Evolutionary conservation across 2,113 vertebrate genomes (phyloP), one percentile per base, ranked within the genome.

Genomic region (Pandion haliaetus): DNA sequence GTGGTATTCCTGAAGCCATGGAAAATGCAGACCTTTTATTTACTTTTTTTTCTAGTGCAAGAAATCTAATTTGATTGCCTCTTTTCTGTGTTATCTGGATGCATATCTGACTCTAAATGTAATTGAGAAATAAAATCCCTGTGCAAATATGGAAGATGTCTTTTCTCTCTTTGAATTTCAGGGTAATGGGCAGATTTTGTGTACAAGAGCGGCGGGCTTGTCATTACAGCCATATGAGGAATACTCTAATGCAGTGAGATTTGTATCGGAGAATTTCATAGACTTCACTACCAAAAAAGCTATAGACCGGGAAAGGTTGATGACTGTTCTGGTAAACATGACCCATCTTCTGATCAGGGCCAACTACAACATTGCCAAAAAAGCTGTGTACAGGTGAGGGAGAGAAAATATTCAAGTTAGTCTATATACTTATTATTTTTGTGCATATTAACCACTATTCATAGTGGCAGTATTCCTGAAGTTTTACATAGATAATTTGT

Each of bases 281-380:
- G 98, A 99, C 47, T 95, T 98, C 47, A 96, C 88, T 70, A 98
- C 97, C 18, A 98, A 98, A 44, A 95, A 71, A 42, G 96, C 82
- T 8, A 95, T 98, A 20, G 98, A 99, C 79, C 98, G 98, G 0
- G 99, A 99, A 44, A 98, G 98, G 73, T 63, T 99, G 42, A 98
- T 99, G 98, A 98, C 97, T 1, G 98, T 99, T 58, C 97, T 99
- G 3, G 98, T 98, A 19, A 98, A 99, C 1, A n/a, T 99, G 72
- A 98, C 98, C 1, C 98, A 97, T 47, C 97, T 99, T 69, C 97
- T 97, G 71, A 98, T 99, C 89, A 98, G 98, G 92, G 98, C 98
- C 61, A 98, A 97, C 90, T 98, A 99, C 83, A 99, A 99, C 87
- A 26, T 94, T 96, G 98, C 98, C 14, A 96, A 97, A 38, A 98